Conservation (phyloP, 1,140 invertebrate species). For the Bombus polaris region DNA sequence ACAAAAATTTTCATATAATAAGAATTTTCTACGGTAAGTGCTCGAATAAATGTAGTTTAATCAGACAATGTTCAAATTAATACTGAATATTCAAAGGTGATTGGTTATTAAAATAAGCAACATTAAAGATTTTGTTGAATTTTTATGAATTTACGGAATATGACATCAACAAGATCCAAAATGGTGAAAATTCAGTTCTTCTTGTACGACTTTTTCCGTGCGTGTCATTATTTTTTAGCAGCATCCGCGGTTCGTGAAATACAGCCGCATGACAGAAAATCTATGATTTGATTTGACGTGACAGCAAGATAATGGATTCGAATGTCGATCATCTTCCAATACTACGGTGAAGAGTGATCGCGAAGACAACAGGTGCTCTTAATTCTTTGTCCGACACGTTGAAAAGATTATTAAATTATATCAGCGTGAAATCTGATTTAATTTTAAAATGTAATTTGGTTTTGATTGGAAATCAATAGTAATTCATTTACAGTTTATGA, state of each 20-base stretch:
- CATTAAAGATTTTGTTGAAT: no score
- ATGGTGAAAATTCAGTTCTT: background rate
- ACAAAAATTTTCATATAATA: no score
- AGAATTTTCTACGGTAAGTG: no score
- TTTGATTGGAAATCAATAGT: background rate
- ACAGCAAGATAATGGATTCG: slow-evolving; percentile 35
- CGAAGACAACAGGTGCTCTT: slow-evolving; percentile 14
- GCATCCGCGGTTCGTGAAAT: background rate
- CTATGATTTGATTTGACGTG: slow-evolving; percentile 31
- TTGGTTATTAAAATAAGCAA: no score
- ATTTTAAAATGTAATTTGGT: background rate
- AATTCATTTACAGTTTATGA: background rate
- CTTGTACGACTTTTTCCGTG: background rate
- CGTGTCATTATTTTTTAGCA: slow-evolving; percentile 22
- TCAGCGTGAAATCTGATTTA: background rate
- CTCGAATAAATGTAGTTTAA: no score
- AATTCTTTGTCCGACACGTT: background rate
- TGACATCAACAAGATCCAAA: background rate
- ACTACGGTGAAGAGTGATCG: background rate
- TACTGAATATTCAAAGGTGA: no score
- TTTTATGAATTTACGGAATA: no score
- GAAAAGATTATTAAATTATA: slow-evolving; percentile 5
- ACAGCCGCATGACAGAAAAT: slow-evolving; percentile 17
- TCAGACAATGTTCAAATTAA: no score
- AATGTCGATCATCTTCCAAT: slow-evolving; percentile 34